A percentile compares a stretch with the other conserved stretches of the same genome.
Conservation (phyloP, 2,113 vertebrate species). For the Xiphias gladius region DNA sequence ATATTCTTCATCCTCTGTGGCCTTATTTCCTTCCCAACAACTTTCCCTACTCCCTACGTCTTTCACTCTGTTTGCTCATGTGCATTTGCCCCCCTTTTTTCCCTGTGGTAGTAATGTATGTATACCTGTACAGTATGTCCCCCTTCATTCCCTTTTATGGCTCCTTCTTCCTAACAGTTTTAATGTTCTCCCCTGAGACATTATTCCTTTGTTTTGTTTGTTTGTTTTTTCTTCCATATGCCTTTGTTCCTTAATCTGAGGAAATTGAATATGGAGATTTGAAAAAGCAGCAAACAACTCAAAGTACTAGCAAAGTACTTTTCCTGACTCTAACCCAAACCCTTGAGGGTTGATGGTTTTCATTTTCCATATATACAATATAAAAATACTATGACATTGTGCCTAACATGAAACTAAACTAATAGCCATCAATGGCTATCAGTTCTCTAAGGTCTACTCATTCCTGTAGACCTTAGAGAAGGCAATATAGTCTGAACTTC, state of each 20-base stretch:
- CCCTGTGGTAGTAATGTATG: neutral
- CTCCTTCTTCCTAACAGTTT: neutral
- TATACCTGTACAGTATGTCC: neutral
- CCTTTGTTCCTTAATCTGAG: neutral
- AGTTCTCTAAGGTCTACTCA: neutral
- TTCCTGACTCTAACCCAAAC: neutral
- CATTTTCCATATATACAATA: neutral
- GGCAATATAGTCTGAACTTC: neutral
- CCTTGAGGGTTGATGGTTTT: neutral
- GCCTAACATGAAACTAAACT: constrained; percentile 29
- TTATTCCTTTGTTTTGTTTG: neutral
- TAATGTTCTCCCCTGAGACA: neutral
- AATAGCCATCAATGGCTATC: neutral
- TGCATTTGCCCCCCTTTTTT: neutral
- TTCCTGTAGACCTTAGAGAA: neutral
- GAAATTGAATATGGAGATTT: neutral
- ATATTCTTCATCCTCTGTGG: constrained; percentile 32
- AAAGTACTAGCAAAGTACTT: constrained; percentile 2
- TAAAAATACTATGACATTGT: neutral
- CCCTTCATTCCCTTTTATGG: neutral
- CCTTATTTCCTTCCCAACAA: constrained; percentile 51
- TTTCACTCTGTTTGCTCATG: neutral
- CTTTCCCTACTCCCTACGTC: too few relatives aligned
- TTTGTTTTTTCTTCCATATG: neutral
- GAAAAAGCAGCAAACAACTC: constrained; percentile 9